Evolutionary conservation across 2,888 invertebrate genomes (phyloP).

Genomic region (Reticulitermes lucifugus): DNA sequence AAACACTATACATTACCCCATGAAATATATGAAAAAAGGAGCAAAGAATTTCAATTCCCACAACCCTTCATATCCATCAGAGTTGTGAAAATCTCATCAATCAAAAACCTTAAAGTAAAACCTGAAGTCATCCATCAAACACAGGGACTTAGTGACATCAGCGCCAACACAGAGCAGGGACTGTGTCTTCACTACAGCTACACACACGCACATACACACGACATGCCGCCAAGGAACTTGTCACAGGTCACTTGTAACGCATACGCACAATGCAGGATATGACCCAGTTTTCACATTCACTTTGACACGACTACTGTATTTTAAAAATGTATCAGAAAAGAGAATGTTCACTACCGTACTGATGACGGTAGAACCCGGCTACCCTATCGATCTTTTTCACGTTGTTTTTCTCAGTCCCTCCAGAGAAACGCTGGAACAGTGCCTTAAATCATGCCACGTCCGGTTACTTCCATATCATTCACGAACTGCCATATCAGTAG

Average conservation of each 20-base stretch:
- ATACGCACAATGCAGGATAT: neutral
- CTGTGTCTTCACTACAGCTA: neutral
- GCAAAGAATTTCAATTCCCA: slow-evolving; percentile 8
- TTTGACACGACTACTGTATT: no score
- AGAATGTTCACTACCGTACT: no score
- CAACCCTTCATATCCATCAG: slow-evolving; percentile 22
- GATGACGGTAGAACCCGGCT: no score
- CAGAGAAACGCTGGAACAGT: no score
- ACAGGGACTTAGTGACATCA: neutral
- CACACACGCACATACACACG: neutral
- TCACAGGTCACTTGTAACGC: neutral
- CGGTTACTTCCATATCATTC: no score
- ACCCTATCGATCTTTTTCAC: no score
- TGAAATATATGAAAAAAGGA: neutral
- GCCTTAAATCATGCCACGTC: no score
- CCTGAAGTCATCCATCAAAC: slow-evolving; percentile 22
- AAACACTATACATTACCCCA: neutral
- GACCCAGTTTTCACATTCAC: no score
- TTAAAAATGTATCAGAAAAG: no score
- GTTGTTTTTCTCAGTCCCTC: no score
- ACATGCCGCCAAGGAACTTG: neutral
- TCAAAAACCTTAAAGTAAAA: slow-evolving; percentile 1
- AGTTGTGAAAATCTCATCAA: slow-evolving; percentile 30
- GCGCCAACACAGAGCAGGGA: neutral
- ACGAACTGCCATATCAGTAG: no score